These are phyloP conservation scores for Bombycilla garrulus DNA, from an alignment of 2,113 vertebrate species.

Conservation along the genomic window DNA sequence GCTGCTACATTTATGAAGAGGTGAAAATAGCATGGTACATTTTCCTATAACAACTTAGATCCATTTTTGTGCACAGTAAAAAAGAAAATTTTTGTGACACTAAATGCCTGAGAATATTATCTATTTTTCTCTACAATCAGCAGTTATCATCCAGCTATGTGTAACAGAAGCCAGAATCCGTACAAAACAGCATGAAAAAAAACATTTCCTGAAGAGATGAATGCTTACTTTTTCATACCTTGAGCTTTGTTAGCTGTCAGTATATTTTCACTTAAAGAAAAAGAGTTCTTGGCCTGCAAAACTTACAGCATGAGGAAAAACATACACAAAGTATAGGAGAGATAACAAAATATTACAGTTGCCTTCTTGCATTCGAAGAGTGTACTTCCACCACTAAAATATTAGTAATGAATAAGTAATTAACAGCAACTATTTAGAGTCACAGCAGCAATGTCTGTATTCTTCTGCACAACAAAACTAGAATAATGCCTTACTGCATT, in stretches of 20 bases:
- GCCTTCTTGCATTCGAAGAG: background rate
- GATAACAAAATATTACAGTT: background rate
- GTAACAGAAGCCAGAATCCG: background rate
- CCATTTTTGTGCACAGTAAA: background rate
- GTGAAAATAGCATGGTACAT: background rate
- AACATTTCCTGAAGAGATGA: background rate
- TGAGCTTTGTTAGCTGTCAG: background rate
- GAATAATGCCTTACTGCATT: background rate
- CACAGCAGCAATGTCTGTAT: background rate
- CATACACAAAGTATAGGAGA: background rate
- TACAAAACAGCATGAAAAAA: background rate
- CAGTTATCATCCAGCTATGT: background rate
- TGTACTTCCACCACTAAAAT: background rate
- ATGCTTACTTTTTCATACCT: background rate
- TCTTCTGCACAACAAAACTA: background rate
- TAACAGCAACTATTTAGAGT: background rate
- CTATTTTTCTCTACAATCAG: background rate
- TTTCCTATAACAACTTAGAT: background rate
- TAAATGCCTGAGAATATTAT: background rate
- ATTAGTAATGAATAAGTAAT: background rate
- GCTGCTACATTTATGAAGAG: background rate
- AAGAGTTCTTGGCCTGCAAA: background rate
- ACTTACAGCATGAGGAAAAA: background rate
- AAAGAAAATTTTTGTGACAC: background rate
- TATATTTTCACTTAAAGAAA: background rate